Conservation (phyloP, 2,888 invertebrate genomes). For the Hemithea aestivaria region DNA sequence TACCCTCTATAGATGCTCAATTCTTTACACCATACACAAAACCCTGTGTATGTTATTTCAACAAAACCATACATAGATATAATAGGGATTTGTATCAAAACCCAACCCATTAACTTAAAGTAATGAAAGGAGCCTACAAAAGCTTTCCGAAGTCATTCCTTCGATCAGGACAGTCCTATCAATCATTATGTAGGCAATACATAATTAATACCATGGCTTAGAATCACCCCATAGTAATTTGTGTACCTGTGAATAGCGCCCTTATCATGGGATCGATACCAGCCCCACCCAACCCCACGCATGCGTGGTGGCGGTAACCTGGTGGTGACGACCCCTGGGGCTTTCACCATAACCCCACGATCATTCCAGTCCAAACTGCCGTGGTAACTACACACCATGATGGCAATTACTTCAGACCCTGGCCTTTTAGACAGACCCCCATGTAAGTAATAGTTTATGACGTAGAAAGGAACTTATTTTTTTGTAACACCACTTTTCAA, state of each 20-base stretch:
- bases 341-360: conserved; percentile 47
- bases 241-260: conserved; percentile 57
- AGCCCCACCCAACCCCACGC: conserved; percentile 64
- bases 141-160: conserved; percentile 25
- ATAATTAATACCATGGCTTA: conserved; percentile 66
- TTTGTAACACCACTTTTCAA: too few relatives aligned
- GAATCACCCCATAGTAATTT: conserved; percentile 65
- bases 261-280: conserved; percentile 74
- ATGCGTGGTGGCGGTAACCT: conserved; percentile 60
- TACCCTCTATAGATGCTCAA: too few relatives aligned
- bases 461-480: conserved; percentile 10
- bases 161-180: conserved; percentile 52
- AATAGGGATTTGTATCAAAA: too few relatives aligned
- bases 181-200: conserved; percentile 65
- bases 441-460: conserved; percentile 33
- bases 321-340: conserved; percentile 62
- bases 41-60: too few relatives aligned
- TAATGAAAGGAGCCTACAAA: conserved; percentile 21
- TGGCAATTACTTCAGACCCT: conserved; percentile 10
- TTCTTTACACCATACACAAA: too few relatives aligned
- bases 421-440: conserved; percentile 24
- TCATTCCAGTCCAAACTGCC: conserved; percentile 56
- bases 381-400: conserved; percentile 34
- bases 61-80: too few relatives aligned
- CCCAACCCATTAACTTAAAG: conserved; percentile 20